Conservation (phyloP, 2,113 vertebrate species). For the rat (Rattus norvegicus) region GRCr8 NC_086032.1:67474001-67474500, state of each 20-base stretch:
- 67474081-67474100: background rate
- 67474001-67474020: background rate
- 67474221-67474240: conserved; percentile 63
- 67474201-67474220: conserved; percentile 52
- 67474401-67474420: conserved; percentile 67
- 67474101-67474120: background rate
- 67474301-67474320: conserved; percentile 68
- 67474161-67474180: background rate
- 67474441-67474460: conserved; percentile 50
- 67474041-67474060: background rate
- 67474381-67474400: conserved; percentile 67
- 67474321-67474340: conserved; percentile 65
- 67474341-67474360: conserved; percentile 64
- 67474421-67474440: conserved; percentile 74
- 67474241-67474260: conserved; percentile 48
- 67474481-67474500: conserved; percentile 80
- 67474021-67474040: background rate
- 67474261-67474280: background rate
- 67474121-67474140: background rate
- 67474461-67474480: conserved; percentile 73
- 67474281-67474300: conserved; percentile 72
- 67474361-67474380: conserved; percentile 72
- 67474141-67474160: background rate
- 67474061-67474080: background rate
- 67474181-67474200: background rate